These are phyloP conservation scores for Varroa destructor DNA, from an alignment of 1,140 invertebrate species.

Conservation along the genomic window DNA sequence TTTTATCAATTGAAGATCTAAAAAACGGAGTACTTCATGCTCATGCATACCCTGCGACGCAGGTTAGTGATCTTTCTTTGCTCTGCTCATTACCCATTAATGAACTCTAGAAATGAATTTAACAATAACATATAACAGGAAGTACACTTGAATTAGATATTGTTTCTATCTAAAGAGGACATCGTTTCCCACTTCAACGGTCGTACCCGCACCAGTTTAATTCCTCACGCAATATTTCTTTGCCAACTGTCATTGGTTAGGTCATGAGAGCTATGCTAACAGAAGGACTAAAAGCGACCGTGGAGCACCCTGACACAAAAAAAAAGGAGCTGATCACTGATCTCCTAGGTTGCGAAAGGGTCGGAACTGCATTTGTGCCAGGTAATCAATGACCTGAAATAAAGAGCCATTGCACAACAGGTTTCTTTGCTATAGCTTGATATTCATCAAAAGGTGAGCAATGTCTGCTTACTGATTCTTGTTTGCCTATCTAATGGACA, in stretches of 20 bases:
- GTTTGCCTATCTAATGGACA: too few relatives aligned
- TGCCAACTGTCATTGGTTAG: not conserved
- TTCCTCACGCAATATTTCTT: too few relatives aligned
- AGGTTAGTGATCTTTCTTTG: not conserved
- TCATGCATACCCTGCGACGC: constrained; percentile 32
- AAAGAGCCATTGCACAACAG: too few relatives aligned
- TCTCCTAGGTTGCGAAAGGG: not conserved
- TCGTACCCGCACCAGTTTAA: too few relatives aligned
- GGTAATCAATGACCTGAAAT: not conserved
- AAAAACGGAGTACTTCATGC: constrained; percentile 34
- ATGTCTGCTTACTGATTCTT: not conserved
- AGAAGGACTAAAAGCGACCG: constrained; percentile 13
- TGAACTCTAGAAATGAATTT: not conserved
- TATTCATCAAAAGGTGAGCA: not conserved
- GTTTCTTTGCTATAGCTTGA: not conserved
- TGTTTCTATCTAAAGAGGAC: not conserved
- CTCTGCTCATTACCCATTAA: not conserved
- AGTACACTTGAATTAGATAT: not conserved
- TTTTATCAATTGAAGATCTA: constrained; percentile 38
- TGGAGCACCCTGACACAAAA: constrained; percentile 2
- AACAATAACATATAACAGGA: not conserved
- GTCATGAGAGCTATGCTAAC: constrained; percentile 25
- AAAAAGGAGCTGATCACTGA: constrained; percentile 1
- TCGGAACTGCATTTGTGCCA: constrained; percentile 9
- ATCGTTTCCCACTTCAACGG: too few relatives aligned